Conservation (phyloP, 2,113 vertebrate species). For the Myrmophylax atrothorax region DNA sequence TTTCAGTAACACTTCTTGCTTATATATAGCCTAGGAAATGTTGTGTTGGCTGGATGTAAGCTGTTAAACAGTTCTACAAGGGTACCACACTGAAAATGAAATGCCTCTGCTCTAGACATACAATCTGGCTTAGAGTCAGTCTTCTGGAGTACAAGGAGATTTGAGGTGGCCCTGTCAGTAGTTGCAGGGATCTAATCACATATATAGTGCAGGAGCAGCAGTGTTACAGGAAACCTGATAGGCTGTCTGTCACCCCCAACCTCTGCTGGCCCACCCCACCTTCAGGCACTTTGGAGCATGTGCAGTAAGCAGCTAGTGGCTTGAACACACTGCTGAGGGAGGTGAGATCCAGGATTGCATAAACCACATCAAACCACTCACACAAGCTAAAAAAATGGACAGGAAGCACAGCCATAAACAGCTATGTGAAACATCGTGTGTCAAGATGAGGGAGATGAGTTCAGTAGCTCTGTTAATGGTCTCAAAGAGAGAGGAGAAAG, state of each 20-base stretch:
- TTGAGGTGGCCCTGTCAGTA: neutral
- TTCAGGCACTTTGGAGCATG: no score
- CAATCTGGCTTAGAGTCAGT: neutral
- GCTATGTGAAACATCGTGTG: accelerated
- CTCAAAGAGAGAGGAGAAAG: neutral
- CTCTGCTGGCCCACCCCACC: accelerated
- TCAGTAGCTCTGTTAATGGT: neutral
- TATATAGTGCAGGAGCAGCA: neutral
- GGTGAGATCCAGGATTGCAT: accelerated
- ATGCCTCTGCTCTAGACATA: accelerated
- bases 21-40: neutral
- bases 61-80: neutral
- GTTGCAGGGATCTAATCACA: accelerated
- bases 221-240: neutral
- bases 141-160: neutral
- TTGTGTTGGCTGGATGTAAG: neutral
- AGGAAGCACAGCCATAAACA: neutral
- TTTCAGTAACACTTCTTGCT: neutral
- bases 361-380: accelerated
- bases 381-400: neutral
- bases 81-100: neutral
- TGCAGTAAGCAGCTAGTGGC: accelerated
- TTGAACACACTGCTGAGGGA: neutral
- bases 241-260: accelerated
- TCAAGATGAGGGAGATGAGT: neutral